Evolutionary conservation across 2,113 vertebrate genomes (phyloP).

Genomic region (Tricholaema leucomelas): DNA sequence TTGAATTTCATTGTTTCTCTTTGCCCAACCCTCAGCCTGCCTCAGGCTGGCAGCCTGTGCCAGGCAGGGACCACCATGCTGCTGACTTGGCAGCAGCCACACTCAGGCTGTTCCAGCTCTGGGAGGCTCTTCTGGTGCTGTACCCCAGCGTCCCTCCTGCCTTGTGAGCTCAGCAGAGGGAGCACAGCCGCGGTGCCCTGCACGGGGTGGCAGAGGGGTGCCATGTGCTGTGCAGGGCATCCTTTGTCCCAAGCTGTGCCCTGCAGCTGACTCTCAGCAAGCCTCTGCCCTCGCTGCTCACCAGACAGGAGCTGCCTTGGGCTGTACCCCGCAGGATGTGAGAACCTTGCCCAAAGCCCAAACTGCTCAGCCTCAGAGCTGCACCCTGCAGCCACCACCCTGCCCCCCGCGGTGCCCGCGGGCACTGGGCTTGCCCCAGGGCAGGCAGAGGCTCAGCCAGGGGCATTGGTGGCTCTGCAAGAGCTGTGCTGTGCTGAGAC

Average conservation of each 20-base stretch:
- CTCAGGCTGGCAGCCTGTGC: not conserved
- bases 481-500: not conserved
- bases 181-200: not conserved
- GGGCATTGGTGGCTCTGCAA: not conserved
- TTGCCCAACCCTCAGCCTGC: too few relatives aligned
- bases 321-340: not conserved
- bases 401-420: not conserved
- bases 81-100: too few relatives aligned
- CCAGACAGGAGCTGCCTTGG: accelerated
- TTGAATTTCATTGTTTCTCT: too few relatives aligned
- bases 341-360: not conserved
- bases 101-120: not conserved
- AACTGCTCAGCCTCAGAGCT: not conserved
- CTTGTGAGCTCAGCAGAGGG: not conserved
- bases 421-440: not conserved
- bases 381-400: not conserved
- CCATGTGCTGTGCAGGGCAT: not conserved
- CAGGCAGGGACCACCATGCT: not conserved
- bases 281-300: not conserved
- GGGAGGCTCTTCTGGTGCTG: not conserved
- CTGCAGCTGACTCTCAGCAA: not conserved
- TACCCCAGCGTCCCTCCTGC: not conserved
- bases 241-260: not conserved
- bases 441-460: not conserved
- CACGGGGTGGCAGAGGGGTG: not conserved